Evolutionary conservation across 30 jellyfish, hydroid and myxozoan genomes (phyloP).

Genomic region (Phacellophora camtschatica): DNA sequence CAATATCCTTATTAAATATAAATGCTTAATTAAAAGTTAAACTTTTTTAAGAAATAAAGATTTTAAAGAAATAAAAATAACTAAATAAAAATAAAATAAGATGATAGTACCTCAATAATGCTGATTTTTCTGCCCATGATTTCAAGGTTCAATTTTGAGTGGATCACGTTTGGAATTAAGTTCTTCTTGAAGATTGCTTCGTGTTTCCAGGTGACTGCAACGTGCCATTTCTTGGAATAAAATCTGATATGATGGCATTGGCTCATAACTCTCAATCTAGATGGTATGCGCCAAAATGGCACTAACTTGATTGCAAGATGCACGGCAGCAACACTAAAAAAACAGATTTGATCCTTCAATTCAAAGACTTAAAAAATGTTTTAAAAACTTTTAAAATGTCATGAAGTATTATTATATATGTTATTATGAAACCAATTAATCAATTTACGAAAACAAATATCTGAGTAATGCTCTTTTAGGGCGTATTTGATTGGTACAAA

Average conservation of each 20-base stretch:
- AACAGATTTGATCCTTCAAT: no score
- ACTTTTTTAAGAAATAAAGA: no score
- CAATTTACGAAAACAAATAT: not conserved
- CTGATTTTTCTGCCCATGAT: conserved; percentile 44
- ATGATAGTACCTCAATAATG: conserved; percentile 27
- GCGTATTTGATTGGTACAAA: no score
- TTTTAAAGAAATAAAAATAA: no score
- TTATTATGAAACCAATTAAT: no score
- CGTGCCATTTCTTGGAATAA: conserved; percentile 41
- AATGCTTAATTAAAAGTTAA: no score
- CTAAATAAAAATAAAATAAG: not conserved
- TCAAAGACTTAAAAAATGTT: no score
- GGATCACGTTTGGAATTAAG: conserved; percentile 35
- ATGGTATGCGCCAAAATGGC: conserved; percentile 31
- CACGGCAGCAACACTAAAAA: conserved; percentile 37
- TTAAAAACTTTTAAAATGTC: no score
- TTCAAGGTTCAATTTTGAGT: conserved; percentile 16
- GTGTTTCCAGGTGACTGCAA: conserved; percentile 26
- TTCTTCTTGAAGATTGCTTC: conserved; percentile 40
- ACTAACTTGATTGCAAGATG: conserved; percentile 22
- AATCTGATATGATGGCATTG: conserved; percentile 22
- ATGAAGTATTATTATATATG: no score
- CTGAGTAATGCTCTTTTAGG: not conserved
- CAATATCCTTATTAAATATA: no score
- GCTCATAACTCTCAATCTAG: conserved; percentile 3